Conservation (phyloP, 2,113 vertebrate genomes). For the Chloropsis cyanopogon region DNA sequence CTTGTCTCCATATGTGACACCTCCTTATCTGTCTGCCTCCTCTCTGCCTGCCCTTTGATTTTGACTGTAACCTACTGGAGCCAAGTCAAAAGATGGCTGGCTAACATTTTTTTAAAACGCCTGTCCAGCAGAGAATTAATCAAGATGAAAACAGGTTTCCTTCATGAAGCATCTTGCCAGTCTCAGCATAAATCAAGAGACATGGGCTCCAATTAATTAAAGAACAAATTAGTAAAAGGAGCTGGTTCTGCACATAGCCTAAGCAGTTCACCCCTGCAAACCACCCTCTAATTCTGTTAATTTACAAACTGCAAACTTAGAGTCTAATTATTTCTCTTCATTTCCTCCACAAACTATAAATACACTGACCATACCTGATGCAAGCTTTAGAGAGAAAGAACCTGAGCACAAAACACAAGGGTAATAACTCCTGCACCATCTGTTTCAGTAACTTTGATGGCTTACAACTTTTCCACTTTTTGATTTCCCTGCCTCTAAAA, state of each 20-base stretch:
- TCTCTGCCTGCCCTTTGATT: neutral
- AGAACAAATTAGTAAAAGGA: conserved; percentile 9
- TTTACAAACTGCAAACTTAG: conserved; percentile 6
- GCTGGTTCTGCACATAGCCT: neutral
- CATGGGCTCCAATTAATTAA: neutral
- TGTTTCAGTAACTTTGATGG: neutral
- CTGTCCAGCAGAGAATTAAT: neutral
- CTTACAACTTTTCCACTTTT: neutral
- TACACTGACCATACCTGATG: neutral
- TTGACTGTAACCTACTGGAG: neutral
- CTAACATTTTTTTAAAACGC: neutral
- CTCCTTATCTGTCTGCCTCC: neutral
- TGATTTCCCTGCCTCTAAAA: neutral
- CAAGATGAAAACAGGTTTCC: neutral
- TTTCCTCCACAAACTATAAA: neutral
- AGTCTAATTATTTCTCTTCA: conserved; percentile 17
- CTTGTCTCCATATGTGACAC: accelerated
- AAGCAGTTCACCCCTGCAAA: neutral
- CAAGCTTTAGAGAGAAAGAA: neutral
- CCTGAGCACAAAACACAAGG: neutral
- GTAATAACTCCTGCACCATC: neutral
- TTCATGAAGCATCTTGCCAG: neutral
- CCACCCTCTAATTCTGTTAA: neutral
- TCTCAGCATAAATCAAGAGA: conserved; percentile 14
- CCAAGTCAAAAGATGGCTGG: neutral